Percentiles rank a stretch among this genome's conserved stretches.
Evolutionary conservation across 2,888 invertebrate genomes (phyloP).

Genomic region (Papilio elwesi): DNA sequence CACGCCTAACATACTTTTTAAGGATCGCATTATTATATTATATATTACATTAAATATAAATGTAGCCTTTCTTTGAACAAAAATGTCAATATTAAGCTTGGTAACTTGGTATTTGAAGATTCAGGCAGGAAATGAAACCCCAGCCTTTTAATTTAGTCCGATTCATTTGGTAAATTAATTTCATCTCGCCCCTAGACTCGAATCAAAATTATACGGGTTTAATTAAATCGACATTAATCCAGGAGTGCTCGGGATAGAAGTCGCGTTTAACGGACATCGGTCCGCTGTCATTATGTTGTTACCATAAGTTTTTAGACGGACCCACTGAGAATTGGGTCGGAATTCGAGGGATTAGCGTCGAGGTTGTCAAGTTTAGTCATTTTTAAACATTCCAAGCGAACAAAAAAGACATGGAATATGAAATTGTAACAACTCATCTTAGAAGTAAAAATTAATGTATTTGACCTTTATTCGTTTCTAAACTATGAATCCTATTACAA

Average conservation of each 20-base stretch:
- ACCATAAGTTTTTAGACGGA: slow-evolving; percentile 67
- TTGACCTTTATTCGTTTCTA: too few species aligned
- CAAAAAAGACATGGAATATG: slow-evolving; percentile 11
- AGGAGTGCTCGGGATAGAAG: slow-evolving; percentile 69
- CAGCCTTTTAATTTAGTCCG: slow-evolving; percentile 20
- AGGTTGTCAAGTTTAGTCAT: slow-evolving; percentile 47
- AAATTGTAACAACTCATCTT: slow-evolving; percentile 5
- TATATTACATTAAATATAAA: neutral
- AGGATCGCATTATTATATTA: too few species aligned
- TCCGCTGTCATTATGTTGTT: slow-evolving; percentile 79
- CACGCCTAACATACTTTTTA: too few species aligned
- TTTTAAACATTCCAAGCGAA: slow-evolving; percentile 35
- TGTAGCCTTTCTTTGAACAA: too few species aligned
- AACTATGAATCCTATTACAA: too few species aligned
- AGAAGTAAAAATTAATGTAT: neutral
- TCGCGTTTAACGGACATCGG: slow-evolving; percentile 65
- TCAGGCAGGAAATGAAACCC: neutral
- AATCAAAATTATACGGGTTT: slow-evolving; percentile 81
- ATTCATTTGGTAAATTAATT: slow-evolving; percentile 34
- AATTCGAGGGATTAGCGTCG: slow-evolving; percentile 61
- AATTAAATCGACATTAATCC: slow-evolving; percentile 83
- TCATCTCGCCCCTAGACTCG: slow-evolving; percentile 51
- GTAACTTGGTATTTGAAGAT: too few species aligned
- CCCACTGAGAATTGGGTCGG: slow-evolving; percentile 62
- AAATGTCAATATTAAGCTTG: too few species aligned